phyloP scores from a whole-genome alignment of 2,888 invertebrate genomes.

The Drosophila mimetica region DNA sequence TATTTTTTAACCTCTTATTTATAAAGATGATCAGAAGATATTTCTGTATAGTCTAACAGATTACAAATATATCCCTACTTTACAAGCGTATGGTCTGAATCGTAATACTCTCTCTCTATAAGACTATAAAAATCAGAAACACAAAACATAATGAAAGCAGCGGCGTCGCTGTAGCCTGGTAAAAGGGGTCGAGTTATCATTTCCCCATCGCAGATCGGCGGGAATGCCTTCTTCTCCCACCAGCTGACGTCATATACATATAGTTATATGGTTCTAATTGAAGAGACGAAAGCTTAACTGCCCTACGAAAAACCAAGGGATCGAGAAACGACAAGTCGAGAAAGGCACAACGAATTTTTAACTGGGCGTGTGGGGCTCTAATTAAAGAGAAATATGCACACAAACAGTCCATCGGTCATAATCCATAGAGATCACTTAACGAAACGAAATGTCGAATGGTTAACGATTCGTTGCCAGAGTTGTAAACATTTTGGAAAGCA shows the following conservation, averaged over 20 bases:
- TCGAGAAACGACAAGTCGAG: background rate
- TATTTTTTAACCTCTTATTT: no score
- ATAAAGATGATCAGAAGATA: background rate
- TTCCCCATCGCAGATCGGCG: constrained; percentile 6
- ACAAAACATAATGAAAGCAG: constrained; percentile 18
- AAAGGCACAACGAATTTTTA: constrained; percentile 2
- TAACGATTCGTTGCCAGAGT: constrained; percentile 22
- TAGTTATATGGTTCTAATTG: constrained; percentile 23
- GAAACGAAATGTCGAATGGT: constrained; percentile 21
- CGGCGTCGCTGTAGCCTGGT: constrained; percentile 12
- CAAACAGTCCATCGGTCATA: constrained; percentile 23
- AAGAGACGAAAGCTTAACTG: constrained; percentile 16
- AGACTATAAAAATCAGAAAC: constrained; percentile 4
- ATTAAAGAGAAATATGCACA: constrained; percentile 34
- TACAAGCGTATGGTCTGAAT: background rate
- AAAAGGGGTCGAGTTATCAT: constrained; percentile 8
- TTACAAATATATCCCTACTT: no score
- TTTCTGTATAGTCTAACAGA: background rate
- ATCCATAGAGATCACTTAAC: constrained; percentile 36
- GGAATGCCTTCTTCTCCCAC: background rate
- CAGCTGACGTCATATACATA: constrained; percentile 16
- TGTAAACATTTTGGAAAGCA: constrained; percentile 25
- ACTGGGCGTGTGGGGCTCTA: constrained; percentile 34
- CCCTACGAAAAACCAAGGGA: constrained; percentile 11
- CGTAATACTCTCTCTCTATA: background rate